Evolutionary conservation across 2,888 invertebrate genomes (phyloP).

Genomic region (Alviniconcha strummeri): DNA sequence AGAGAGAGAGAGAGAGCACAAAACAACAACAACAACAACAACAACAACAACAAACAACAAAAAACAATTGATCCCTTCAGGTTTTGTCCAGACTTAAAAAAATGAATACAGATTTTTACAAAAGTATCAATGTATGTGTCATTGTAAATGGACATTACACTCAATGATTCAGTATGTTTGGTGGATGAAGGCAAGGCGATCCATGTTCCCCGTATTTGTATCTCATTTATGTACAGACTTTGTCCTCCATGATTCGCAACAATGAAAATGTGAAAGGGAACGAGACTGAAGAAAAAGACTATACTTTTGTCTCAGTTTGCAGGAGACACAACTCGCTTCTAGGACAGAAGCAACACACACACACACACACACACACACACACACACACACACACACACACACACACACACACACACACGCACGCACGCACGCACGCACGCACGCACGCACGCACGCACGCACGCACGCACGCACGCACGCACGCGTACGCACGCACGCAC

Average conservation of each 20-base stretch:
- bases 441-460: background rate
- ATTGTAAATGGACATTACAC: no score
- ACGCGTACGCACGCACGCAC: background rate
- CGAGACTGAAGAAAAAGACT: no score
- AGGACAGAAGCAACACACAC: background rate
- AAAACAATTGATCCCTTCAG: no score
- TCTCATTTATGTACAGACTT: background rate
- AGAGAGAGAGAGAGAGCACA: no score
- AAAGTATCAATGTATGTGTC: no score
- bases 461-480: background rate
- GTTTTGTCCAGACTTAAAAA: no score
- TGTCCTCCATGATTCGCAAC: background rate
- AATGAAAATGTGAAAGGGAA: background rate
- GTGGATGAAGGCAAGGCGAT: no score
- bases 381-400: constrained; percentile 2
- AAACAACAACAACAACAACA: no score
- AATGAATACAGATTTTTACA: no score
- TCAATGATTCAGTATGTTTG: no score
- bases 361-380: constrained; percentile 4
- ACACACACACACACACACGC: background rate
- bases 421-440: background rate
- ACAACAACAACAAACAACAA: no score
- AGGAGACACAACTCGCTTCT: background rate
- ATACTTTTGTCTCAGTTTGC: background rate
- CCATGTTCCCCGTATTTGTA: background rate